Percentiles rank a stretch among this genome's conserved stretches.
These are phyloP conservation scores for Xestia rhomboidea DNA, from an alignment of 2,888 invertebrate species.

Conservation along the genomic window DNA sequence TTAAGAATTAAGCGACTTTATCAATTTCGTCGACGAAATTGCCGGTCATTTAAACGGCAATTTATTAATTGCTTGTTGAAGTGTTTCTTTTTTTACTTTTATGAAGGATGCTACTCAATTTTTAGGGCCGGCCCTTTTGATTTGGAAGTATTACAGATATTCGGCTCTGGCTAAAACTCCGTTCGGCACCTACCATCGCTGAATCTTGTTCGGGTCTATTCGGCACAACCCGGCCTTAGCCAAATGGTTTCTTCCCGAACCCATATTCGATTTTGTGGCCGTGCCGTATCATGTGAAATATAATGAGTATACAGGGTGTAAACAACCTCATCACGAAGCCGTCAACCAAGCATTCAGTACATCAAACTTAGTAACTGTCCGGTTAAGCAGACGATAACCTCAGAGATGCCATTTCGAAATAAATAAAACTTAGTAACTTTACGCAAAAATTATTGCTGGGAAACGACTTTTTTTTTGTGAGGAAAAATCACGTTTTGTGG, in stretches of 20 bases:
- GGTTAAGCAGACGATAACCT: no score
- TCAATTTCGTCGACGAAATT: not conserved
- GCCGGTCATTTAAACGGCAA: not conserved
- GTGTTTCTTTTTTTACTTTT: not conserved
- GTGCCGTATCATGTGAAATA: not conserved
- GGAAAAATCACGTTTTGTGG: no score
- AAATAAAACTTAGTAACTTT: no score
- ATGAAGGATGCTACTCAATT: not conserved
- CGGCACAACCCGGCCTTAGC: not conserved
- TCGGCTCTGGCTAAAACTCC: not conserved
- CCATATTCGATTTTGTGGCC: not conserved
- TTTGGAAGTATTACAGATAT: not conserved
- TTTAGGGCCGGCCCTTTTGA: not conserved
- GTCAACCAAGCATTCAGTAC: no score
- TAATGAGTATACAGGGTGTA: not conserved
- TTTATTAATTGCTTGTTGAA: slow-evolving; percentile 3
- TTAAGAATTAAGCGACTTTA: not conserved
- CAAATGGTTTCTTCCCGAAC: not conserved
- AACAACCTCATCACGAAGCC: no score
- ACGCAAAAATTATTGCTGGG: no score
- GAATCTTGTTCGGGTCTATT: not conserved
- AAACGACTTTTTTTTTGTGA: no score
- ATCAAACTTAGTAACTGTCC: no score
- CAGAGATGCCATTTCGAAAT: no score
- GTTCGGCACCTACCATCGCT: not conserved